A percentile compares a stretch with the other conserved stretches of the same genome.
These are phyloP conservation scores for Pygocentrus nattereri DNA, from an alignment of 2,797 vertebrate species.

Conservation along the genomic window DNA sequence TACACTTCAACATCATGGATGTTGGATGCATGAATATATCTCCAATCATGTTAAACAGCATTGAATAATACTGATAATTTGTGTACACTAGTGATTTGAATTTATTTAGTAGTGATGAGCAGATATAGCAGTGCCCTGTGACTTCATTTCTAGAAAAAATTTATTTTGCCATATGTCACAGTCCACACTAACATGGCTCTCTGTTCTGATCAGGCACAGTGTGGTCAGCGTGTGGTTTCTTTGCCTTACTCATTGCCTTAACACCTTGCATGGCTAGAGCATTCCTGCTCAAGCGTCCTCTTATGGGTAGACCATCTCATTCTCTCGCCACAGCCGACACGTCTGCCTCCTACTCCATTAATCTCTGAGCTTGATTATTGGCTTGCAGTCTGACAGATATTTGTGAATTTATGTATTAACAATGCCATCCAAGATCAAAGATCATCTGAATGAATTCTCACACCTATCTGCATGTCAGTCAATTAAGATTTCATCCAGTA, in stretches of 20 bases:
- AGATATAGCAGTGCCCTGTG: not conserved
- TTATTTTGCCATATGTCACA: not conserved
- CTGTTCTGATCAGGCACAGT: conserved; percentile 67
- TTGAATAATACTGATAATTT: not conserved
- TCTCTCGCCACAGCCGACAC: conserved; percentile 36
- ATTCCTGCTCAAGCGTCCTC: conserved; percentile 45
- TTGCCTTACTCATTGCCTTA: conserved; percentile 57
- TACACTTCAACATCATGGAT: conserved; percentile 39
- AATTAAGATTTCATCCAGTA: not conserved
- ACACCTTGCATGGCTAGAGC: conserved; percentile 67
- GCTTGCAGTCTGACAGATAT: conserved; percentile 15
- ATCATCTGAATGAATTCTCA: not conserved
- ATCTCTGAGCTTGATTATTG: conserved; percentile 12
- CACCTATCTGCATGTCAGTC: not conserved
- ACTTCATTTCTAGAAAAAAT: conserved; percentile 12
- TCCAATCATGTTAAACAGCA: not conserved
- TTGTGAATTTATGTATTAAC: not conserved
- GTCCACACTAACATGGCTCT: conserved; percentile 62
- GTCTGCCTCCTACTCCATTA: conserved; percentile 28
- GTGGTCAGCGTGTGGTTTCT: conserved; percentile 50
- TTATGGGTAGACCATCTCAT: conserved; percentile 66
- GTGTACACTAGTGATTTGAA: not conserved
- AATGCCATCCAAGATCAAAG: conserved; percentile 2
- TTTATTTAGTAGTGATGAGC: not conserved
- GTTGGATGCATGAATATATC: conserved; percentile 48